A percentile compares a stretch with the other conserved stretches of the same genome.
phyloP scores from a whole-genome alignment of 64 coral and sea anemone genomes.

The Trachythela sp. region DNA sequence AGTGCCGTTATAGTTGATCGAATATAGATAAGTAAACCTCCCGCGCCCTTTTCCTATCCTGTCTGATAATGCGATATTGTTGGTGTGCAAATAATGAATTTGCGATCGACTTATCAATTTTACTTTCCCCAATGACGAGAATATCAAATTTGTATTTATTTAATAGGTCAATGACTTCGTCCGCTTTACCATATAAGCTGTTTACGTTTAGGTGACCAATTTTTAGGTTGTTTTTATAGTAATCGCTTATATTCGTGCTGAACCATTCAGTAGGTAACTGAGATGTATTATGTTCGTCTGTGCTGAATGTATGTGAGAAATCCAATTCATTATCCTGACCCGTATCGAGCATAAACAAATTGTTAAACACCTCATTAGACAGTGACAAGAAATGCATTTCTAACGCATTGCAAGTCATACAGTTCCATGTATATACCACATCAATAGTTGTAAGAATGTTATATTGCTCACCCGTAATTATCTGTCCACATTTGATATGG shows the following conservation, averaged over 20 bases:
- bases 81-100: slow-evolving; percentile 51
- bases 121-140: slow-evolving; percentile 56
- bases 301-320: too few species aligned
- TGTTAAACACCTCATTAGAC: too few species aligned
- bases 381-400: too few species aligned
- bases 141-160: slow-evolving; percentile 57
- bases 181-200: slow-evolving; percentile 56
- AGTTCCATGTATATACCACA: too few species aligned
- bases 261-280: slow-evolving; percentile 60
- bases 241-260: slow-evolving; percentile 38
- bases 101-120: slow-evolving; percentile 46
- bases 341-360: too few species aligned
- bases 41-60: slow-evolving; percentile 42
- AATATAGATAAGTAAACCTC: slow-evolving; percentile 57
- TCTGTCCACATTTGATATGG: too few species aligned
- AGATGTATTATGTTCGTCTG: too few species aligned
- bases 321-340: too few species aligned
- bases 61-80: slow-evolving; percentile 46
- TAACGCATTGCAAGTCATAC: too few species aligned
- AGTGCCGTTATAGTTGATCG: slow-evolving; percentile 27
- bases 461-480: too few species aligned
- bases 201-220: slow-evolving; percentile 57
- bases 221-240: slow-evolving; percentile 53
- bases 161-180: slow-evolving; percentile 56
- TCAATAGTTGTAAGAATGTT: too few species aligned